A percentile compares a stretch with the other conserved stretches of the same genome.
These are phyloP conservation scores for Andricus quercusramuli DNA, from an alignment of 2,888 invertebrate genomes.

Conservation along the genomic window DNA sequence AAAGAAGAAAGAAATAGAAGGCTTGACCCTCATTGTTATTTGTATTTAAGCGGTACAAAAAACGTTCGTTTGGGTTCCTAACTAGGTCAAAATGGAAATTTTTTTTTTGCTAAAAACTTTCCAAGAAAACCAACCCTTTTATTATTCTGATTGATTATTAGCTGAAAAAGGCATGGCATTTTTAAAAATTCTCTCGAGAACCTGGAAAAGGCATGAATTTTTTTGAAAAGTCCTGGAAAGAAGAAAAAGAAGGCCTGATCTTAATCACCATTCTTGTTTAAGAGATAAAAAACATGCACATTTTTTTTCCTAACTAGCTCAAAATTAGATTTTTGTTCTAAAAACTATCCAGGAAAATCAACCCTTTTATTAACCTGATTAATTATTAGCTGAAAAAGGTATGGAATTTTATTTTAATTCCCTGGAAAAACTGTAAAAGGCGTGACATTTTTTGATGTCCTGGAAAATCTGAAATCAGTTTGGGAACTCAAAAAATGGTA, in stretches of 20 bases:
- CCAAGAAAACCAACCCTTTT: too few relatives aligned
- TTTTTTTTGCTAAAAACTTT: too few relatives aligned
- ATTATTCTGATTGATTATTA: too few relatives aligned
- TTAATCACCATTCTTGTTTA: slow-evolving; percentile 23
- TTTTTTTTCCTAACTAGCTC: slow-evolving; percentile 1
- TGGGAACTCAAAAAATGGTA: too few relatives aligned
- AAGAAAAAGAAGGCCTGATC: slow-evolving; percentile 31
- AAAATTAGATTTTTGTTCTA: slow-evolving; percentile 21
- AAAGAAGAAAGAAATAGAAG: slow-evolving; percentile 2
- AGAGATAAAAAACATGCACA: background rate
- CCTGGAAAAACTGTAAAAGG: too few relatives aligned
- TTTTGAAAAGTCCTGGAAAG: too few relatives aligned
- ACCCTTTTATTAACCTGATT: background rate
- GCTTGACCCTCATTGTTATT: slow-evolving; percentile 25
- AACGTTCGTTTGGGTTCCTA: background rate
- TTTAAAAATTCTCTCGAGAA: too few relatives aligned
- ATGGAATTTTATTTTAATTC: too few relatives aligned
- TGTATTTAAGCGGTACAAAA: background rate
- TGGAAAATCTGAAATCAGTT: too few relatives aligned
- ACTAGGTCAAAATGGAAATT: background rate
- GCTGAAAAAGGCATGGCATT: too few relatives aligned
- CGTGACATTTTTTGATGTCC: too few relatives aligned
- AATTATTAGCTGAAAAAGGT: background rate
- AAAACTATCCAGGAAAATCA: background rate
- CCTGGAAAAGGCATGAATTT: too few relatives aligned